A percentile compares a stretch with the other conserved stretches of the same genome.
These are phyloP conservation scores for Pelobates fuscus DNA, from an alignment of 2,113 vertebrate species.

Conservation along the genomic window DNA sequence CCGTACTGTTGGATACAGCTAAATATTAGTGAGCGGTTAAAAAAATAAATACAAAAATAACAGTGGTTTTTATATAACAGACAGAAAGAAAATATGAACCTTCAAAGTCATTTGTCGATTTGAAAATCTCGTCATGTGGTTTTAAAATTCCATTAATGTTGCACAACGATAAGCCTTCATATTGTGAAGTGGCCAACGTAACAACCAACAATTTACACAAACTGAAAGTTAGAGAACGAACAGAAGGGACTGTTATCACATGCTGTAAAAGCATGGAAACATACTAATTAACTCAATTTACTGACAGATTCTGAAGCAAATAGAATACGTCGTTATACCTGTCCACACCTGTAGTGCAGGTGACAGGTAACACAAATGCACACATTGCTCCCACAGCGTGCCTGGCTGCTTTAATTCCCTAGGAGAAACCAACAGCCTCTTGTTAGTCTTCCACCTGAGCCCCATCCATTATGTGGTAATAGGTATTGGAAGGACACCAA, in stretches of 20 bases:
- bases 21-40: too few species aligned
- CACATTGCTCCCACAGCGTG: not conserved
- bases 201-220: too few species aligned
- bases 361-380: conserved; percentile 26
- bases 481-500: not conserved
- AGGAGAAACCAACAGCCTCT: conserved; percentile 10
- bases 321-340: conserved; percentile 33
- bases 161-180: too few species aligned
- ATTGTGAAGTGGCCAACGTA: too few species aligned
- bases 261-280: conserved; percentile 2
- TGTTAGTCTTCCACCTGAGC: conserved; percentile 26
- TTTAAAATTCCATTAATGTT: too few species aligned
- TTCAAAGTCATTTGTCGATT: too few species aligned
- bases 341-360: conserved; percentile 29
- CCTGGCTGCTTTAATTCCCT: conserved; percentile 7
- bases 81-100: too few species aligned
- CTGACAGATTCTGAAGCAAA: conserved; percentile 45
- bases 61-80: too few species aligned
- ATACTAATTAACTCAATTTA: conserved; percentile 37
- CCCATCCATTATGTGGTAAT: not conserved
- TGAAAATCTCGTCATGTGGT: too few species aligned
- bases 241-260: not conserved
- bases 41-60: too few species aligned
- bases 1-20: too few species aligned
- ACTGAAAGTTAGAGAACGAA: too few species aligned